phyloP scores from a whole-genome alignment of 2,113 vertebrate species.

The Tetrao urogallus region DNA sequence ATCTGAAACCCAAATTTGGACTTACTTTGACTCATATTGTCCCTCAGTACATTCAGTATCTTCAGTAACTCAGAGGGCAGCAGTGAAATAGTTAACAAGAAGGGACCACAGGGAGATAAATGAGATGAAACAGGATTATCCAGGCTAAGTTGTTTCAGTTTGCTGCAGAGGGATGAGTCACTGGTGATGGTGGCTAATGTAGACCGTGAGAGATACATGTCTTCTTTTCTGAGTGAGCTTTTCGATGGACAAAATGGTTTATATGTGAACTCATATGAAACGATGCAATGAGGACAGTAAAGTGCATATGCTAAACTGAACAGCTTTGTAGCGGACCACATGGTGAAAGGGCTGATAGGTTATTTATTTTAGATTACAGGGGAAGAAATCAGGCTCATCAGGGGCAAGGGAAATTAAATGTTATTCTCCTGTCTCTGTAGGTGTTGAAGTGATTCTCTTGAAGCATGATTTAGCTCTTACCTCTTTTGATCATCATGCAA shows the following conservation, averaged over 20 bases:
- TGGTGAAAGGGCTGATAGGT: neutral
- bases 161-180: slow-evolving; percentile 34
- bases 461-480: neutral
- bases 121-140: slow-evolving; percentile 12
- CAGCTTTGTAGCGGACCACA: neutral
- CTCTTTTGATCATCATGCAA: neutral
- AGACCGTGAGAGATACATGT: neutral
- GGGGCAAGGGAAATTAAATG: slow-evolving; percentile 13
- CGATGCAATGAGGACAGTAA: neutral
- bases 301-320: slow-evolving; percentile 13
- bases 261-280: slow-evolving; percentile 17
- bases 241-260: slow-evolving; percentile 10
- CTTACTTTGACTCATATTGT: neutral
- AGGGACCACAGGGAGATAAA: neutral
- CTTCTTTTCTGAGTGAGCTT: neutral
- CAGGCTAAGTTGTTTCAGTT: neutral
- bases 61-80: neutral
- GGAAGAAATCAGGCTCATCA: slow-evolving; percentile 21
- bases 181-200: neutral
- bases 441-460: slow-evolving; percentile 19
- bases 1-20: neutral
- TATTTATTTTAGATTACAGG: slow-evolving; percentile 52
- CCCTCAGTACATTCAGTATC: neutral
- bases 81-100: slow-evolving; percentile 1
- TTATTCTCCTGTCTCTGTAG: slow-evolving; percentile 12